phyloP scores from a whole-genome alignment of 2,888 invertebrate species.

The Malthinus seriepunctatus region DNA sequence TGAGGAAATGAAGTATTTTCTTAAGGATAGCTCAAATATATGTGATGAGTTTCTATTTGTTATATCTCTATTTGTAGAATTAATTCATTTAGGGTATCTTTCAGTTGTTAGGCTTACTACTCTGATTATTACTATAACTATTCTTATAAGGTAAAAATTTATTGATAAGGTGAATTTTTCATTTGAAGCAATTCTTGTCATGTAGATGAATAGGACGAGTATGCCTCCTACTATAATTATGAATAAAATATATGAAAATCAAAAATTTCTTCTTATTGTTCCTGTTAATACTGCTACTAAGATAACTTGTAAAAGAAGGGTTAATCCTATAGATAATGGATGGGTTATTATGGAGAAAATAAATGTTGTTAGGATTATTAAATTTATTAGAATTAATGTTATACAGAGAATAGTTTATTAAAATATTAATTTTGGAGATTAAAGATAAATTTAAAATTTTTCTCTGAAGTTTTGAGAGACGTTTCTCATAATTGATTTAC shows the following conservation, averaged over 20 bases:
- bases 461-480: slow-evolving; percentile 65
- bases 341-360: slow-evolving; percentile 55
- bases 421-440: slow-evolving; percentile 75
- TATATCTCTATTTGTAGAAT: slow-evolving; percentile 46
- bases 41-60: slow-evolving; percentile 24
- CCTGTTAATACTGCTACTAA: slow-evolving; percentile 56
- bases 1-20: slow-evolving; percentile 60
- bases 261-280: slow-evolving; percentile 58
- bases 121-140: slow-evolving; percentile 47
- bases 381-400: slow-evolving; percentile 40
- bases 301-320: slow-evolving; percentile 60
- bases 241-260: slow-evolving; percentile 66
- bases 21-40: slow-evolving; percentile 50
- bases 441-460: slow-evolving; percentile 59
- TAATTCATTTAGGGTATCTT: neutral
- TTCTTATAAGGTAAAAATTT: slow-evolving; percentile 39
- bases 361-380: slow-evolving; percentile 49
- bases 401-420: slow-evolving; percentile 65
- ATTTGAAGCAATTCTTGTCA: slow-evolving; percentile 65
- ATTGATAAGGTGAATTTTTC: slow-evolving; percentile 58
- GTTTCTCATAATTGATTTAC: slow-evolving; percentile 65
- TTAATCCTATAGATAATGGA: slow-evolving; percentile 60
- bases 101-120: slow-evolving; percentile 31
- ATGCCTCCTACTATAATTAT: slow-evolving; percentile 66
- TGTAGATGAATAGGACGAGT: slow-evolving; percentile 68